Percentiles rank a stretch among this genome's conserved stretches.
These are phyloP conservation scores for Artemisiospiza belli DNA, from an alignment of 2,113 vertebrate genomes.

Conservation along the genomic window DNA sequence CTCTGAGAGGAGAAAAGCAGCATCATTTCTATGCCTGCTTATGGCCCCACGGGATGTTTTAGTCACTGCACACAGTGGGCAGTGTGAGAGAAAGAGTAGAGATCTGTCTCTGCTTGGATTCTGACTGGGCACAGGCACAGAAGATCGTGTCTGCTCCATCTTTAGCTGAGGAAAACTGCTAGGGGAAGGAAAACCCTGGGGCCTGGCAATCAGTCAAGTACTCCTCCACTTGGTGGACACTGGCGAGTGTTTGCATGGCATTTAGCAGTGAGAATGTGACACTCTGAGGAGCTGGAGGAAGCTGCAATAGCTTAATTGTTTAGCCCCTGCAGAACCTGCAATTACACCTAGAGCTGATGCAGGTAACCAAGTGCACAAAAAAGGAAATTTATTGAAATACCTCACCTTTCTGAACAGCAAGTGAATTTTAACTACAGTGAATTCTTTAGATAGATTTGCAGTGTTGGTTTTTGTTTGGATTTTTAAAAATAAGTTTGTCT, in stretches of 20 bases:
- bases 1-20: background rate
- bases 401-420: background rate
- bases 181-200: background rate
- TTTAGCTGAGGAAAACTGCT: background rate
- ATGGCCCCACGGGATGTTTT: background rate
- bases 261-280: background rate
- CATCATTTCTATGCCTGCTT: background rate
- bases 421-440: background rate
- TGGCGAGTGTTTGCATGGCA: background rate
- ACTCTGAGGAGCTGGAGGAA: background rate
- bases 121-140: background rate
- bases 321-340: background rate
- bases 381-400: background rate
- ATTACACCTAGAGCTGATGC: background rate
- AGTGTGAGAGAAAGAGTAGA: background rate
- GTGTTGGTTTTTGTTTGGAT: background rate
- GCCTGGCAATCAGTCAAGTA: background rate
- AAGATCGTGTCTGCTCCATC: background rate
- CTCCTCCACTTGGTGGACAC: background rate
- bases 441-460: background rate
- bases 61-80: background rate
- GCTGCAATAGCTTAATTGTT: background rate
- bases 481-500: background rate
- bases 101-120: background rate
- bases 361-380: background rate